Conservation (phyloP, 2,797 vertebrate genomes). For the Lates japonicus region DNA sequence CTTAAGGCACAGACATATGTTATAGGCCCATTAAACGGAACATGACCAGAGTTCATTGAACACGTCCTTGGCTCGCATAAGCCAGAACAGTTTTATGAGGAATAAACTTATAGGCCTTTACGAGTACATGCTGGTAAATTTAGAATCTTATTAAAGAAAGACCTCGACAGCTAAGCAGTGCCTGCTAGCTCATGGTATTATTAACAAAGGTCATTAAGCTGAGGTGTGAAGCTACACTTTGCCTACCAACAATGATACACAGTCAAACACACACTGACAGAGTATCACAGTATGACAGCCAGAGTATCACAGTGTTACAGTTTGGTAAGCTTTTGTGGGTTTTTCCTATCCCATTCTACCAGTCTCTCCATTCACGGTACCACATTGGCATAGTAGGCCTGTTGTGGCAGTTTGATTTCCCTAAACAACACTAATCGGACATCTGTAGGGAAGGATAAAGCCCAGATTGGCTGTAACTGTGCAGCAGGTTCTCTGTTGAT, state of each 20-base stretch:
- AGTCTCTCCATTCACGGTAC: conserved; percentile 49
- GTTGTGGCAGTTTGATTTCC: conserved; percentile 78
- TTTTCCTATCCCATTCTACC: conserved; percentile 59
- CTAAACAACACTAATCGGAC: conserved; percentile 83
- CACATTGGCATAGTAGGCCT: conserved; percentile 68
- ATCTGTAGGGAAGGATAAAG: conserved; percentile 85
- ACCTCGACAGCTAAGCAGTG: conserved; percentile 20
- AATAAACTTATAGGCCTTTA: conserved; percentile 60
- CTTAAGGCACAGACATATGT: conserved; percentile 24
- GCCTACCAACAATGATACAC: neutral
- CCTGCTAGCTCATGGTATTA: conserved; percentile 7
- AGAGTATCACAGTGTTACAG: conserved; percentile 29
- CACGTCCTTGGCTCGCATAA: conserved; percentile 51
- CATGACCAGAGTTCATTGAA: conserved; percentile 52
- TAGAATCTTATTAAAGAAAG: conserved; percentile 55
- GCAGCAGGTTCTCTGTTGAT: conserved; percentile 76
- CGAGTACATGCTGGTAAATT: conserved; percentile 55
- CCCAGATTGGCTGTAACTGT: conserved; percentile 76
- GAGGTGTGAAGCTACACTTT: conserved; percentile 24
- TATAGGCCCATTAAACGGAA: conserved; percentile 55
- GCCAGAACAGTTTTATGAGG: conserved; percentile 54
- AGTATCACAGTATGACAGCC: conserved; percentile 16
- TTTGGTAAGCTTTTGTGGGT: conserved; percentile 54
- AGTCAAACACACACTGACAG: conserved; percentile 12
- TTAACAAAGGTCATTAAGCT: conserved; percentile 18